Percentiles rank a stretch among this genome's conserved stretches.
Conservation (phyloP, 2,113 vertebrate genomes). For the Salvelinus sp. region DNA sequence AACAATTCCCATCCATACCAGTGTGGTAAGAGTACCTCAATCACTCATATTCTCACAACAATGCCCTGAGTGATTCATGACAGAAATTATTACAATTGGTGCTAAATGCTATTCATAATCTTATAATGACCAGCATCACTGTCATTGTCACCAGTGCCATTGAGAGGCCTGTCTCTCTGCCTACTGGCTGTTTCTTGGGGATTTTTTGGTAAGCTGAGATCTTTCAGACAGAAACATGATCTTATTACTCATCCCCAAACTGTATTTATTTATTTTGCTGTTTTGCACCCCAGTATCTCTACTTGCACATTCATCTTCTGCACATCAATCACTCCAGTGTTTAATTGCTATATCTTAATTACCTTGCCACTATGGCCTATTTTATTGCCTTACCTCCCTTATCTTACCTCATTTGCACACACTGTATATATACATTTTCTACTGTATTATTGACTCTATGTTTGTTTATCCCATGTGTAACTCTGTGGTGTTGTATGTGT, state of each 20-base stretch:
- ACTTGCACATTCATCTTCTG: too few species aligned
- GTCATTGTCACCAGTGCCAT: conserved; percentile 12
- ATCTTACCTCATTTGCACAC: too few species aligned
- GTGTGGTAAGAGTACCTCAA: background rate
- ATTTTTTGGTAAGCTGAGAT: conserved; percentile 68
- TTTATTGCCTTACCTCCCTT: too few species aligned
- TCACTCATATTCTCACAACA: background rate
- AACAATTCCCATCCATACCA: background rate
- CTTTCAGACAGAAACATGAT: conserved; percentile 51
- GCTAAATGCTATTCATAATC: conserved; percentile 24
- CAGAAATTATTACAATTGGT: conserved; percentile 31
- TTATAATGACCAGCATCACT: conserved; percentile 28
- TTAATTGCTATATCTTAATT: too few species aligned
- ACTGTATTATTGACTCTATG: too few species aligned
- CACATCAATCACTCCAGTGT: too few species aligned
- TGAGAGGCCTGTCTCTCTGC: conserved; percentile 12
- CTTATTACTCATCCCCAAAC: conserved; percentile 50
- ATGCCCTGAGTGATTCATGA: conserved; percentile 39
- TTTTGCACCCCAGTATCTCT: too few species aligned
- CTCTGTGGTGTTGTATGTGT: too few species aligned
- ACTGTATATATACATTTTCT: too few species aligned
- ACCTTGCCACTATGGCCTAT: too few species aligned
- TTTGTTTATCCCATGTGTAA: too few species aligned
- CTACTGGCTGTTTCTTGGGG: conserved; percentile 52
- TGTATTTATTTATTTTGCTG: too few species aligned